Base-by-base conservation (phyloP, 1,140 invertebrate genomes). In the Hylaeus volcanicus region DNA sequence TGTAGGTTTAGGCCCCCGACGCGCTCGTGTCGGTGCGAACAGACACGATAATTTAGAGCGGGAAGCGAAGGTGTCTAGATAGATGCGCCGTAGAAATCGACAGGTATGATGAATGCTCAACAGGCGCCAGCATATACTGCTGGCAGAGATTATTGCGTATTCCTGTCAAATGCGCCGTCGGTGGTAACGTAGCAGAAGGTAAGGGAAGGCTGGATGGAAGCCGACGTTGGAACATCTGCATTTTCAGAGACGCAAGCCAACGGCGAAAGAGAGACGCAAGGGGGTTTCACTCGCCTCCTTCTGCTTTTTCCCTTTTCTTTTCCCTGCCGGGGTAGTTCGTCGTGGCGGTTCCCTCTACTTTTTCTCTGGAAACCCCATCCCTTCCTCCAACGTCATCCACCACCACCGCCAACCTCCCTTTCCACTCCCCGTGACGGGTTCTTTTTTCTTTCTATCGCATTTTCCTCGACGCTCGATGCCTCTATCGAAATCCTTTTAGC, bases 61-160 rank as follows among this genome's bases (percentile, higher is more conserved):
- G 88, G 84, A 89, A 88, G 84, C 82, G 88, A 86, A 90, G 85
- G 88, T 88, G 88, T 88, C 88, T 89, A 85, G 88, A 90, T 90
- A 89, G 89, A 90, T 85, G 89, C 81, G 76, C 88, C 79, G 86
- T 87, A 84, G 85, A 90, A 87, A 90, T 90, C 89, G 89, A 90
- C 89, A 89, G 88, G 82, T 89, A 88, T 90, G 89, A 90, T 90
- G 85, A 90, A 90, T 90, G 89, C 85, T 89, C 87, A 88, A 89
- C 88, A 89, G 88, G 86, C 87, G 82, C 84, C 74, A 76, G 55
- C 86, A 75, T 83, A 83, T 79, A 85, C 83, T 65, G 79, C 79
- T 83, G 56, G 82, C 81, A 88, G 87, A 86, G 88, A 89, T 89
- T 89, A 88, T 89, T 89, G 89, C 88, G 83, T 81, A 87, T 86